These are phyloP conservation scores for Rhamphomyia laevipes DNA, from an alignment of 2,888 invertebrate genomes.

Conservation along the genomic window DNA sequence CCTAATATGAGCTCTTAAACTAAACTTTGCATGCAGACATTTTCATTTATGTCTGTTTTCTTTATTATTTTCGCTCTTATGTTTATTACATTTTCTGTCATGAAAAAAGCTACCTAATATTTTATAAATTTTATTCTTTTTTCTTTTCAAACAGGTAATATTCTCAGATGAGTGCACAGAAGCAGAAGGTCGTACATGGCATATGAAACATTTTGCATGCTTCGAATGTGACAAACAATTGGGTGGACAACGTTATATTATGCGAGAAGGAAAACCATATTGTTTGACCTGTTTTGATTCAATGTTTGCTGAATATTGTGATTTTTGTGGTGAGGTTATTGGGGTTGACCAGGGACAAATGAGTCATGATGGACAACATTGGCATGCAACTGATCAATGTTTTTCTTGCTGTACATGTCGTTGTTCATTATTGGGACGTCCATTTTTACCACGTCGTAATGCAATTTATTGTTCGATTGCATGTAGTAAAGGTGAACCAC, in stretches of 20 bases:
- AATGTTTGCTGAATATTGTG: constrained; percentile 94
- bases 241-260: constrained; percentile 96
- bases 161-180: constrained; percentile 98
- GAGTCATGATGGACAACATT: constrained; percentile 95
- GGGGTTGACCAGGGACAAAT: constrained; percentile 96
- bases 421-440: constrained; percentile 62
- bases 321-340: constrained; percentile 90
- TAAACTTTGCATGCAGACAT: too few species aligned
- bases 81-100: too few species aligned
- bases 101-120: background rate
- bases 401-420: constrained; percentile 87
- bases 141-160: constrained; percentile 68
- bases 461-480: constrained; percentile 92
- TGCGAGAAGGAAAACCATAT: constrained; percentile 90
- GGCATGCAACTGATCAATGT: constrained; percentile 92
- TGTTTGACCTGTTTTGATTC: constrained; percentile 91
- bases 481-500: constrained; percentile 84
- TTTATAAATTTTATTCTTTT: background rate
- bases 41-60: too few species aligned
- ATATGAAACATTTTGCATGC: constrained; percentile 97
- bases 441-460: constrained; percentile 82
- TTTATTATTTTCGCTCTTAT: too few species aligned
- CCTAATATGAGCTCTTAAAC: too few species aligned
- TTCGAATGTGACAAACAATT: constrained; percentile 87
- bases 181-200: constrained; percentile 96